Evolutionary conservation across 2,797 vertebrate genomes (phyloP), one percentile per base, ranked within the genome.

Genomic region (Sorex maritimensis): DNA sequence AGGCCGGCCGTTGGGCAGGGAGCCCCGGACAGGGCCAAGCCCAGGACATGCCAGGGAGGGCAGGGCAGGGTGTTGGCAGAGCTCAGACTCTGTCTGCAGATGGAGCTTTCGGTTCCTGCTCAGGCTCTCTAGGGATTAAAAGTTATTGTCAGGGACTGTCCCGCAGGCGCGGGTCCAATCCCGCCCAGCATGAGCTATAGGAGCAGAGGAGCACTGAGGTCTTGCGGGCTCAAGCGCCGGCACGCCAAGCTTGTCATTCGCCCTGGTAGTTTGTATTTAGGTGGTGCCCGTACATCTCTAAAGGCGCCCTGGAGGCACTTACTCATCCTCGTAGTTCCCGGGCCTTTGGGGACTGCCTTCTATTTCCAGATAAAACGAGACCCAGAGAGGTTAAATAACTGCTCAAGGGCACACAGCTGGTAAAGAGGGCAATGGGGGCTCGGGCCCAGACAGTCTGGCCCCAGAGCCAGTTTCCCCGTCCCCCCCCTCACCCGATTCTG

Each of bases 91-190:
- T 38, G 52, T 7, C 11, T 12, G 9, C 44, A 34, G 44, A 41
- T 5, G 3, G 68, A 80, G 38, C 23, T n/a, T 41, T 65, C 49
- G 55, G 52, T 81, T 73, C 86, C 78, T 81, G 75, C 21, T 71
- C 55, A 21, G 52, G 72, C 14, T 49, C 58, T 86, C 34, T 58
- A 28, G 68, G 71, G 55, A 69, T 90, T 38, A 87, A 75, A 58
- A 72, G 52, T 61, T 46, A 30, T 10, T 94, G 79, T 73, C 77
- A 68, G 28, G 91, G 89, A 91, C 79, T 91, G 90, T 24, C 44
- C 58, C 52, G 73, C 24, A 84, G 38, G 72, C 30, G 15, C 10
- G 19, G 17, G 0, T 79, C 49, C 24, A 61, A 61, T n/a, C 52
- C 46, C 65, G 24, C 73, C 52, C 52, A 12, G 55, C 12, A 55